Base-by-base conservation (phyloP, 1,140 invertebrate genomes). In the Glomeris maerens region DNA sequence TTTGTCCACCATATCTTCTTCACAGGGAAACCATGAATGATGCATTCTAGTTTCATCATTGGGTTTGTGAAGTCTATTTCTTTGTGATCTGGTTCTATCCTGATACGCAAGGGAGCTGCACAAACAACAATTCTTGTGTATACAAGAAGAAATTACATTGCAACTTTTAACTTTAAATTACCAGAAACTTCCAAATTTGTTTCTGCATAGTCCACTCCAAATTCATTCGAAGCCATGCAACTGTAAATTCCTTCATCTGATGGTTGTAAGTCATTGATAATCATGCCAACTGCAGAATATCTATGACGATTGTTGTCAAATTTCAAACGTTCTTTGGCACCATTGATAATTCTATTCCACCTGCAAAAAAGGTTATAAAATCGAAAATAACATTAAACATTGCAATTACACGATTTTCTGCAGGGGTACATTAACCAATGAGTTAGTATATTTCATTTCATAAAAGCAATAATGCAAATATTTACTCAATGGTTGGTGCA, bases 1-100 rank as follows among this genome's bases (percentile, higher is more conserved):
- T 41, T 49, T 22, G 42, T 3, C 47, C 47, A 49, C 3, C 5
- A 7, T 20, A 41, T 42, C n/a, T 21, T 26, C 7, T 40, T 45
- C 14, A 49, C 23, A 5, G 36, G 47, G 23, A 5, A 42, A 14
- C 47, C 36, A 22, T 2, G 39, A 2, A 49, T 26, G 4, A 26
- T 27, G 21, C 47, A 49, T 3, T 40, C 25, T 3, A 49, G 26
- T 26, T 5, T 27, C 5, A 27, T n/a, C n/a, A n/a, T n/a, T n/a
- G n/a, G n/a, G n/a, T n/a, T n/a, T n/a, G n/a, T n/a, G n/a, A n/a
- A n/a, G n/a, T n/a, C n/a, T n/a, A n/a, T n/a, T n/a, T n/a, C n/a
- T n/a, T n/a, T n/a, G n/a, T n/a, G n/a, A n/a, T n/a, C n/a, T n/a
- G n/a, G n/a, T n/a, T n/a, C n/a, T n/a, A n/a, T n/a, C 29, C 10